phyloP scores from a whole-genome alignment of 2,113 vertebrate genomes.

The Thomomys bottae region DNA sequence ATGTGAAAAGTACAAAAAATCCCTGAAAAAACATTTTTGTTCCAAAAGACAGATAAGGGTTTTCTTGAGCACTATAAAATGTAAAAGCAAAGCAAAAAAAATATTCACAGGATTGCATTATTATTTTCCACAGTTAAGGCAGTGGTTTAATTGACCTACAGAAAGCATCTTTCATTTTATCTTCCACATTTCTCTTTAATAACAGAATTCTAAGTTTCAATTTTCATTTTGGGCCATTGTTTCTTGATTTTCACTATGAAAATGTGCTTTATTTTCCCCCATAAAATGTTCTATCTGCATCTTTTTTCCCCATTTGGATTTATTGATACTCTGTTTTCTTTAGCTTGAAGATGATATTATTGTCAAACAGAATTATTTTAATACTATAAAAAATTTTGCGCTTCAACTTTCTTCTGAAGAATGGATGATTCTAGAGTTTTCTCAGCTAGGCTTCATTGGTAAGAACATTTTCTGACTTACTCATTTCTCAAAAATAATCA shows the following conservation, averaged over 20 bases:
- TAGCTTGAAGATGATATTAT: conserved; percentile 99
- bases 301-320: conserved; percentile 43
- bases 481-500: conserved; percentile 33
- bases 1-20: background rate
- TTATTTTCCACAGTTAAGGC: too few relatives aligned
- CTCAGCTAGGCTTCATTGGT: conserved; percentile 99
- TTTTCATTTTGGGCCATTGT: background rate
- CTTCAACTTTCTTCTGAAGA: conserved; percentile 98
- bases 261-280: background rate
- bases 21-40: background rate
- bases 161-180: background rate
- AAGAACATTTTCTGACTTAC: conserved; percentile 78
- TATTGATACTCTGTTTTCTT: conserved; percentile 69
- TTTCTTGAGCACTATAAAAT: background rate
- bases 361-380: conserved; percentile 99
- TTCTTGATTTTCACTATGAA: conserved; percentile 28
- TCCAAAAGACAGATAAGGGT: conserved; percentile 10
- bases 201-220: background rate
- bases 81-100: background rate
- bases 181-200: background rate
- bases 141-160: background rate
- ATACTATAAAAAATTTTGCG: conserved; percentile 99
- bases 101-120: background rate
- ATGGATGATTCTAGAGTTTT: conserved; percentile 99
- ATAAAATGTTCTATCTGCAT: background rate